A percentile compares a stretch with the other conserved stretches of the same genome.
phyloP scores from a whole-genome alignment of 2,888 invertebrate species.

The Rhogogaster chlorosoma region DNA sequence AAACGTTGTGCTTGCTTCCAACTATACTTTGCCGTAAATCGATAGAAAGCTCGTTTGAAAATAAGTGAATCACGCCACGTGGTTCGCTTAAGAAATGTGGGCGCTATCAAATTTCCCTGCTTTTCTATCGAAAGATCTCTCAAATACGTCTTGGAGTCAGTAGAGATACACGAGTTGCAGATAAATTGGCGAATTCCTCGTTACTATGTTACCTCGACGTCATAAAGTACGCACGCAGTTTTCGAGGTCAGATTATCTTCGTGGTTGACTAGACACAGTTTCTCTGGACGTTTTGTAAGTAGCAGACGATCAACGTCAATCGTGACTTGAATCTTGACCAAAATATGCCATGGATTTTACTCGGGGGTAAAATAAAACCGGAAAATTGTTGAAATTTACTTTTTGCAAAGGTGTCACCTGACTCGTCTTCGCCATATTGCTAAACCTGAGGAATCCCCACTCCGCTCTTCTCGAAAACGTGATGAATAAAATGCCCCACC shows the following conservation, averaged over 20 bases:
- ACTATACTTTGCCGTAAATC: background rate
- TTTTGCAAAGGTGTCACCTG: background rate
- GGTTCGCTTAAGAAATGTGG: constrained; percentile 12
- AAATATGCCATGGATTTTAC: background rate
- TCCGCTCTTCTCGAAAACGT: background rate
- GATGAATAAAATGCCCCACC: background rate
- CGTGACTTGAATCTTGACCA: constrained; percentile 36
- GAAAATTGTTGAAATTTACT: background rate
- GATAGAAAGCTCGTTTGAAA: constrained; percentile 26
- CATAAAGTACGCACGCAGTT: background rate
- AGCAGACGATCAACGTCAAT: constrained; percentile 37
- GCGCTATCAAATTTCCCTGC: background rate
- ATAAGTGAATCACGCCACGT: constrained; percentile 26
- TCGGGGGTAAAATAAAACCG: background rate
- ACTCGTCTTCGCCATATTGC: background rate
- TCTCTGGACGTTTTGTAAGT: constrained; percentile 1
- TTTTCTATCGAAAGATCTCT: background rate
- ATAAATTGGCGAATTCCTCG: constrained; percentile 7
- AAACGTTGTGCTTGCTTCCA: background rate
- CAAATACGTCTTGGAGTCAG: background rate
- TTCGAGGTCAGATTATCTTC: constrained; percentile 3
- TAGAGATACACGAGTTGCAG: background rate
- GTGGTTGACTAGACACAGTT: constrained; percentile 34
- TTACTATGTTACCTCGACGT: background rate
- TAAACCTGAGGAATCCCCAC: background rate